Evolutionary conservation across 92 coral and sea anemone genomes (phyloP).

Genomic region (Epizoanthus rinbou): DNA sequence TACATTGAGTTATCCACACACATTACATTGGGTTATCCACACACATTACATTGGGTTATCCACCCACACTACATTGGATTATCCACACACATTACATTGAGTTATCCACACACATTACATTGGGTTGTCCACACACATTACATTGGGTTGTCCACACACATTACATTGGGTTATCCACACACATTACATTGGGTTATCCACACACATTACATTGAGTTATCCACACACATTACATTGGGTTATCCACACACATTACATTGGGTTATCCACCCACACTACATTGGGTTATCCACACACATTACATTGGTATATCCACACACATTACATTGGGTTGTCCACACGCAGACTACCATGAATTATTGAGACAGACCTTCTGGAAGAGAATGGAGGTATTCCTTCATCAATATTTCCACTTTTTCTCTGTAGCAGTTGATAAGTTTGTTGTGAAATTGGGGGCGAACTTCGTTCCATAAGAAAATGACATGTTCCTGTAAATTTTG

Average conservation of each 20-base stretch:
- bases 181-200: background rate
- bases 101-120: background rate
- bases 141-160: background rate
- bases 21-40: background rate
- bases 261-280: background rate
- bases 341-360: background rate
- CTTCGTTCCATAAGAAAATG: slow-evolving; percentile 84
- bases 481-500: slow-evolving; percentile 76
- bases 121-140: background rate
- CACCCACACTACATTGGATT: background rate
- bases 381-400: slow-evolving; percentile 78
- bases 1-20: background rate
- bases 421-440: slow-evolving; percentile 93
- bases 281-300: background rate
- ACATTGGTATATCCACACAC: background rate
- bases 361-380: slow-evolving; percentile 75
- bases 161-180: background rate
- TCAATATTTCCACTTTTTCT: slow-evolving; percentile 85
- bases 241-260: background rate
- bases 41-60: background rate
- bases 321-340: background rate
- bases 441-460: slow-evolving; percentile 86
- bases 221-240: background rate
- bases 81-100: background rate
- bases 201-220: background rate